Percentiles rank a stretch among this genome's conserved stretches.
These are phyloP conservation scores for Macrotus californicus DNA, from an alignment of 2,113 vertebrate species.

Conservation along the genomic window DNA sequence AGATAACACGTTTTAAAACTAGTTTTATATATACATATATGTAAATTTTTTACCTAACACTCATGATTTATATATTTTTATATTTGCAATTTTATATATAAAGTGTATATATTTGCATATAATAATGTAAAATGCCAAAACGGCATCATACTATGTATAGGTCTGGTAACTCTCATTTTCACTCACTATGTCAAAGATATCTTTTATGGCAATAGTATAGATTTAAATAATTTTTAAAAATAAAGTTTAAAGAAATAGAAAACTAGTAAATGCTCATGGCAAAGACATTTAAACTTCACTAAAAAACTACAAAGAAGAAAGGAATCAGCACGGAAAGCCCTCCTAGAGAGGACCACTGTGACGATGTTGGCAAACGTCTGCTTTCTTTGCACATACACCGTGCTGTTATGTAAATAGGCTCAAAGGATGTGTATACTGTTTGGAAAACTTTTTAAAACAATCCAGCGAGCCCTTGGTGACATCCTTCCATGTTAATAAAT, in stretches of 20 bases:
- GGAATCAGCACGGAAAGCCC: not conserved
- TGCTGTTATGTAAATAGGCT: not conserved
- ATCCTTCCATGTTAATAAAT: not conserved
- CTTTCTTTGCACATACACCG: not conserved
- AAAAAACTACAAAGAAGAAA: not conserved
- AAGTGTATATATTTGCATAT: not conserved
- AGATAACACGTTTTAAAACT: not conserved
- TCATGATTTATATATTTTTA: not conserved
- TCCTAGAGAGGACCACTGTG: not conserved
- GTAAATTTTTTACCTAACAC: not conserved
- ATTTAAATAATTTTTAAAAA: not conserved
- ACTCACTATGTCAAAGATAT: not conserved
- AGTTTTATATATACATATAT: not conserved
- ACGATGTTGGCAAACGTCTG: not conserved
- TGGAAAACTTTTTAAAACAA: not conserved
- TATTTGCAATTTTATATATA: not conserved
- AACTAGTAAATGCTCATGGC: not conserved
- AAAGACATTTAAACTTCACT: not conserved
- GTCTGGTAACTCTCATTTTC: not conserved
- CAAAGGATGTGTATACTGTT: not conserved
- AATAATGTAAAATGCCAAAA: not conserved
- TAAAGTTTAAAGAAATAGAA: not conserved
- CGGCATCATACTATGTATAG: not conserved
- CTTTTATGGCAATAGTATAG: not conserved
- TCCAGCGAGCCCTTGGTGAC: not conserved